These are phyloP conservation scores for Pristionchus pacificus DNA, from an alignment of 1,140 invertebrate genomes.

Conservation along the genomic window DNA sequence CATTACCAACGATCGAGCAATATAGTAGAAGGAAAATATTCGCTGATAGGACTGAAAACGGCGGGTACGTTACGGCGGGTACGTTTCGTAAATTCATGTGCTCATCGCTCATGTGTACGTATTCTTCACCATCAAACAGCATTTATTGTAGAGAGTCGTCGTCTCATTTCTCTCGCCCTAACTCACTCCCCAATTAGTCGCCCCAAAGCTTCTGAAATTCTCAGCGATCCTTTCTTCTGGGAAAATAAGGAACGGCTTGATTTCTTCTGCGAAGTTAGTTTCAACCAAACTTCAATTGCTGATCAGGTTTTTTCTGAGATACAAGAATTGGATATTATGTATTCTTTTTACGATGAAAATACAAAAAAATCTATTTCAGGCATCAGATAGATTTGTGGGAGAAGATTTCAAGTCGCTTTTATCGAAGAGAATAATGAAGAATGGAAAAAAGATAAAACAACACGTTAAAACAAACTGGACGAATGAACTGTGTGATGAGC, in stretches of 20 bases:
- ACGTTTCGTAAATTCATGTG: too few species aligned
- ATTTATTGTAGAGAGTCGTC: too few species aligned
- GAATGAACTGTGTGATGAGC: too few species aligned
- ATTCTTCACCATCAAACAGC: too few species aligned
- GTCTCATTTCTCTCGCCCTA: too few species aligned
- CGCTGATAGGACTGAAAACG: too few species aligned
- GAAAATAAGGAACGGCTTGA: slow-evolving; percentile 73
- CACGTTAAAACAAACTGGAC: too few species aligned
- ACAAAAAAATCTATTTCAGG: slow-evolving; percentile 11
- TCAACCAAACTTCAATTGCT: too few species aligned
- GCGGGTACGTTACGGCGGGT: too few species aligned
- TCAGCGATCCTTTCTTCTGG: slow-evolving; percentile 92
- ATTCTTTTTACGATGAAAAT: slow-evolving; percentile 3
- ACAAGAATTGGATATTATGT: too few species aligned
- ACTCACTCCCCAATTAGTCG: slow-evolving; percentile 70
- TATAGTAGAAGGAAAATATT: slow-evolving; percentile 72
- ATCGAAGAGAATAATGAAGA: slow-evolving; percentile 70
- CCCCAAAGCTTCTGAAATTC: slow-evolving; percentile 73
- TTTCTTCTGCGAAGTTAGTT: slow-evolving; percentile 72
- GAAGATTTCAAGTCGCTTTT: slow-evolving; percentile 67
- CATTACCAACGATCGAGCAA: slow-evolving; percentile 80
- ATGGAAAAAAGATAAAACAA: slow-evolving; percentile 68
- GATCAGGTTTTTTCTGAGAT: too few species aligned
- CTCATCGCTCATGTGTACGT: too few species aligned
- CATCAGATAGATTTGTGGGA: slow-evolving; percentile 88